These are phyloP conservation scores for Thereva nobilitata DNA, from an alignment of 2,888 invertebrate species.

Conservation along the genomic window DNA sequence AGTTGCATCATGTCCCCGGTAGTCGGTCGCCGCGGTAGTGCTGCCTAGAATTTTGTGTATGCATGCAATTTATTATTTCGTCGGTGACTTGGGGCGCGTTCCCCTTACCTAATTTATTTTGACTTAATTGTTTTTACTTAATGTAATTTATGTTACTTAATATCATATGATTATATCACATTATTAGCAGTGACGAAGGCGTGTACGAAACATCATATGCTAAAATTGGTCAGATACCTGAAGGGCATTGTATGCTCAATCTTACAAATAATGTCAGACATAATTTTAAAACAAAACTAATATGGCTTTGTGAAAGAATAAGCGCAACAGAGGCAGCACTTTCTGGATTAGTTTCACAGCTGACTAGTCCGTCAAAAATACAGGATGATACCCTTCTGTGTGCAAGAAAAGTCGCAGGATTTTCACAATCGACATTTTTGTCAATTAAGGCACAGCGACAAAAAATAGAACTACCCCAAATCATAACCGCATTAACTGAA, in stretches of 20 bases:
- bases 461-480: slow-evolving; percentile 44
- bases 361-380: slow-evolving; percentile 77
- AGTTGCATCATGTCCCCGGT: too few relatives aligned
- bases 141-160: too few relatives aligned
- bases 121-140: too few relatives aligned
- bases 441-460: slow-evolving; percentile 47
- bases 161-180: too few relatives aligned
- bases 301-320: slow-evolving; percentile 72
- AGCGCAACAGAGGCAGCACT: slow-evolving; percentile 79
- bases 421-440: slow-evolving; percentile 67
- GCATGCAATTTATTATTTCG: too few relatives aligned
- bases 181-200: slow-evolving; percentile 82
- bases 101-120: too few relatives aligned
- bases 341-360: slow-evolving; percentile 79
- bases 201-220: slow-evolving; percentile 68
- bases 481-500: slow-evolving; percentile 50
- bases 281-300: slow-evolving; percentile 61
- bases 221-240: slow-evolving; percentile 56
- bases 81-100: too few relatives aligned
- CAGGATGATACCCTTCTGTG: slow-evolving; percentile 73
- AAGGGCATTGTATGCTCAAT: slow-evolving; percentile 53
- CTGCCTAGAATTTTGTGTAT: too few relatives aligned
- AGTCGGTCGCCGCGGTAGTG: too few relatives aligned
- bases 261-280: slow-evolving; percentile 49
- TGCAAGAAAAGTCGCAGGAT: slow-evolving; percentile 70